Evolutionary conservation across 2,797 vertebrate species (phyloP).

Genomic region (Carduelis carduelis): DNA sequence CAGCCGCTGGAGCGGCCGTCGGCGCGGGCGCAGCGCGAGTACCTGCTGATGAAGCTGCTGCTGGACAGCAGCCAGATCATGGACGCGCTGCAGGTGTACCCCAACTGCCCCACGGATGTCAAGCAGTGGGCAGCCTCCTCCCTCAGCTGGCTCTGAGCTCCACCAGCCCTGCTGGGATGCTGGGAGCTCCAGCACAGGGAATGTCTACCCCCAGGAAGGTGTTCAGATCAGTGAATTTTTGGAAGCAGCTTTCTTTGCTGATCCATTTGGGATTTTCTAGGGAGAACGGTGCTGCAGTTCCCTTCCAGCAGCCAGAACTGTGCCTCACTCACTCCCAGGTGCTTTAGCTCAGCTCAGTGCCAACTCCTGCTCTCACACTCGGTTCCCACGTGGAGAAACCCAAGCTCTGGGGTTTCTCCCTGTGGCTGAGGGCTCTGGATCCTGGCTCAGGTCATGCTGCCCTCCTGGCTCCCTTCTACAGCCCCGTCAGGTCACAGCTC

Average conservation of each 20-base stretch:
- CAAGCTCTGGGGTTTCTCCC: not conserved
- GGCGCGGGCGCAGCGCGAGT: slow-evolving; percentile 85
- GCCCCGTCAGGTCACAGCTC: not conserved
- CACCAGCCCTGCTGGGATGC: fast-evolving
- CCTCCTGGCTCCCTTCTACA: not conserved
- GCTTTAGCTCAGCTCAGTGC: not conserved
- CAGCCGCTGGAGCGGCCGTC: slow-evolving; percentile 77
- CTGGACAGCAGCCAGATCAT: slow-evolving; percentile 90
- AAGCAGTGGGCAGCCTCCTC: slow-evolving; percentile 91
- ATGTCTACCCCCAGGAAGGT: fast-evolving
- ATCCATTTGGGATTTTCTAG: fast-evolving
- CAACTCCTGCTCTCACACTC: not conserved
- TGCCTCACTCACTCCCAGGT: not conserved
- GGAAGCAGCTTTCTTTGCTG: not conserved
- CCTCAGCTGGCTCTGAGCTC: slow-evolving; percentile 71
- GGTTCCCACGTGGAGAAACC: fast-evolving
- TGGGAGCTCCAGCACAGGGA: fast-evolving
- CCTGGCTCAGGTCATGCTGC: not conserved
- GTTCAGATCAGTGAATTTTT: fast-evolving
- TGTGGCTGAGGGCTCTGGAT: not conserved
- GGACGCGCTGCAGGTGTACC: slow-evolving; percentile 91
- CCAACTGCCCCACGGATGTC: slow-evolving; percentile 93
- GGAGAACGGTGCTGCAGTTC: fast-evolving
- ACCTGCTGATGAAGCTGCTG: slow-evolving; percentile 86
- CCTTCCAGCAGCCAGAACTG: fast-evolving